These are phyloP conservation scores for Ariolimax columbianus DNA, from an alignment of 2,888 invertebrate species.

Conservation along the genomic window DNA sequence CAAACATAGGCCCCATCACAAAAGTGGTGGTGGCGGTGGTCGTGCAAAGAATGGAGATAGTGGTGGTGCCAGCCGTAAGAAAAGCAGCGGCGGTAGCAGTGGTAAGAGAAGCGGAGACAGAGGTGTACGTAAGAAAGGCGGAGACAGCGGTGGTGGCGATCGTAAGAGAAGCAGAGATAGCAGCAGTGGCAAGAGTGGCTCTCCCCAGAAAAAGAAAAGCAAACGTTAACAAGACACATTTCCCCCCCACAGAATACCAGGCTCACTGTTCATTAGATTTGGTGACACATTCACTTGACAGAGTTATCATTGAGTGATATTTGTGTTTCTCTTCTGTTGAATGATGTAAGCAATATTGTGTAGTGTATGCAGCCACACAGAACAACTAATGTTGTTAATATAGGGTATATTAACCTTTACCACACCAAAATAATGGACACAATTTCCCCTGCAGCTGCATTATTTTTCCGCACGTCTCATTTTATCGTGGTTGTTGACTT, in stretches of 20 bases:
- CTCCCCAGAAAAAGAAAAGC: slow-evolving; percentile 57
- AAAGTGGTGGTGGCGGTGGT: neutral
- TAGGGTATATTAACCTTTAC: no score
- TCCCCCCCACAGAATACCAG: neutral
- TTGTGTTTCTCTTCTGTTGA: neutral
- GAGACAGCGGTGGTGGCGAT: slow-evolving; percentile 45
- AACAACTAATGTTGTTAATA: neutral
- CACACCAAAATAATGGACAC: no score
- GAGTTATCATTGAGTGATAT: neutral
- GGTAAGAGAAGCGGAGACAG: slow-evolving; percentile 32
- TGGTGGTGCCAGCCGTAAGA: neutral
- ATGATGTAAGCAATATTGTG: neutral
- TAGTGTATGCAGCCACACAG: neutral
- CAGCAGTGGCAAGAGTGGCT: slow-evolving; percentile 20
- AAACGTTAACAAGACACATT: neutral
- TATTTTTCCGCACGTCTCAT: no score
- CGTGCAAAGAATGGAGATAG: no score
- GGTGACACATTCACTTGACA: neutral
- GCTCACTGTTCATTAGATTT: neutral
- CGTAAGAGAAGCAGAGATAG: slow-evolving; percentile 54
- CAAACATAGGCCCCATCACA: slow-evolving; percentile 35
- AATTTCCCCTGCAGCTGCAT: no score
- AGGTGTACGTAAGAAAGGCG: slow-evolving; percentile 27
- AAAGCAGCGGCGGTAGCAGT: neutral
- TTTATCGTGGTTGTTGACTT: no score